Conservation (phyloP, 2,113 vertebrate species). For the Hucho hucho region DNA sequence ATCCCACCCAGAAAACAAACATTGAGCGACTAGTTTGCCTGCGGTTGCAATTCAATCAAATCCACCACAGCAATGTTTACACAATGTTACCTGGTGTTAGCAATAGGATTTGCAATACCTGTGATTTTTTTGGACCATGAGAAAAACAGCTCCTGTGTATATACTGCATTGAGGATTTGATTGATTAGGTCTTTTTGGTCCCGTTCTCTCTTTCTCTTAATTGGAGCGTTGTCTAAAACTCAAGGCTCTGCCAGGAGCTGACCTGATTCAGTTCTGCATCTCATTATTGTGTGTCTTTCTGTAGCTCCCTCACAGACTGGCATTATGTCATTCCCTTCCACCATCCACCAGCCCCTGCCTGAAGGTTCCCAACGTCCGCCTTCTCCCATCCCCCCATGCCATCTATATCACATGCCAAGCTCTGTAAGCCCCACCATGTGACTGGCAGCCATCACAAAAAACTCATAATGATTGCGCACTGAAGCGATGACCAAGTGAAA, state of each 20-base stretch:
- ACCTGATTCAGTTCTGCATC: constrained; percentile 67
- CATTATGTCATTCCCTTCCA: background rate
- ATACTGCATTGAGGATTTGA: too few relatives aligned
- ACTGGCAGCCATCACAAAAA: constrained; percentile 40
- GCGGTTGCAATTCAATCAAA: too few relatives aligned
- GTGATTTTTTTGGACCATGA: too few relatives aligned
- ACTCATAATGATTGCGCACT: constrained; percentile 30
- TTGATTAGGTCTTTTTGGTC: too few relatives aligned
- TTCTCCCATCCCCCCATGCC: background rate
- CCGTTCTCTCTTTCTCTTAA: constrained; percentile 29
- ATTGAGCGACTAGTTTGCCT: too few relatives aligned
- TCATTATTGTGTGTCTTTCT: constrained; percentile 49
- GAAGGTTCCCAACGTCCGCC: constrained; percentile 24
- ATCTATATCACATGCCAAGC: background rate
- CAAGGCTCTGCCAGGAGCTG: constrained; percentile 52
- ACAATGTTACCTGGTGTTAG: too few relatives aligned
- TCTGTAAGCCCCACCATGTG: constrained; percentile 27
- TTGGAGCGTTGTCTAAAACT: constrained; percentile 48
- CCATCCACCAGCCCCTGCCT: too few relatives aligned
- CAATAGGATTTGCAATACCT: too few relatives aligned
- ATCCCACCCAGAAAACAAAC: constrained; percentile 47
- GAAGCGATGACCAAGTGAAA: constrained; percentile 25
- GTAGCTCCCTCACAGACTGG: background rate
- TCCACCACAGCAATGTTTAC: too few relatives aligned
- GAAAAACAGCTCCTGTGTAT: too few relatives aligned